Percentiles rank a stretch among this genome's conserved stretches.
These are phyloP conservation scores for Drosophila nr. medialis DNA, from an alignment of 2,888 invertebrate species.

Conservation along the genomic window DNA sequence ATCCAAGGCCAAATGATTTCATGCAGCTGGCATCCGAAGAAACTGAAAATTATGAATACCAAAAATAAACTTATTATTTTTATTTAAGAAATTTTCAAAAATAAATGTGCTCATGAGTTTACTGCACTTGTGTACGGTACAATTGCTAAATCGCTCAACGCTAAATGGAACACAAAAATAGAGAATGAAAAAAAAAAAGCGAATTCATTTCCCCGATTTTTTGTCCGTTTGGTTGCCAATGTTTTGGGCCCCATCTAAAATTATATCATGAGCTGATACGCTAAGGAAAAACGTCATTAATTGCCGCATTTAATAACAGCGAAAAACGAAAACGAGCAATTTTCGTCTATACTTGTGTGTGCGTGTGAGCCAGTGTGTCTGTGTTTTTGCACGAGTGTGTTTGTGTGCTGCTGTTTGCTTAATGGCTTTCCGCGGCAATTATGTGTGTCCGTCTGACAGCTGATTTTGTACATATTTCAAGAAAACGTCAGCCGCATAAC, in stretches of 20 bases:
- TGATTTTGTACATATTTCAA: slow-evolving; percentile 26
- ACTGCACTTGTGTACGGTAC: slow-evolving; percentile 48
- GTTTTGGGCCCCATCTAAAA: slow-evolving; percentile 54
- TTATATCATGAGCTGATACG: slow-evolving; percentile 54
- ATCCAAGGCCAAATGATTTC: slow-evolving; percentile 68
- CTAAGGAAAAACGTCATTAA: slow-evolving; percentile 67
- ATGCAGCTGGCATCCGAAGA: slow-evolving; percentile 52
- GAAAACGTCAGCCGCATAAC: neutral
- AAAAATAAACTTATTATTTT: slow-evolving; percentile 54
- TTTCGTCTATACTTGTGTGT: slow-evolving; percentile 4
- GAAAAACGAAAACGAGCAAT: slow-evolving; percentile 33
- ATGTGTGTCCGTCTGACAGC: slow-evolving; percentile 38
- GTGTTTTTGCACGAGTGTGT: neutral
- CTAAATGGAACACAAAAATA: slow-evolving; percentile 22
- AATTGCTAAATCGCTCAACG: slow-evolving; percentile 4
- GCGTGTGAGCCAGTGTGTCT: slow-evolving; percentile 5
- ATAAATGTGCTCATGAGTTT: slow-evolving; percentile 34
- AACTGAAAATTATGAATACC: slow-evolving; percentile 43
- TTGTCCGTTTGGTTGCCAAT: slow-evolving; percentile 19
- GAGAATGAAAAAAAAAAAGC: slow-evolving; percentile 5
- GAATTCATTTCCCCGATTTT: slow-evolving; percentile 35
- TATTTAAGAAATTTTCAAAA: slow-evolving; percentile 52
- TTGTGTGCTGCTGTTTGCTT: slow-evolving; percentile 17
- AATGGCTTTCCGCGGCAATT: slow-evolving; percentile 42
- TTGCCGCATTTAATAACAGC: slow-evolving; percentile 41